Evolutionary conservation across 2,113 vertebrate species (phyloP).

Genomic region (Austrofundulus limnaeus): DNA sequence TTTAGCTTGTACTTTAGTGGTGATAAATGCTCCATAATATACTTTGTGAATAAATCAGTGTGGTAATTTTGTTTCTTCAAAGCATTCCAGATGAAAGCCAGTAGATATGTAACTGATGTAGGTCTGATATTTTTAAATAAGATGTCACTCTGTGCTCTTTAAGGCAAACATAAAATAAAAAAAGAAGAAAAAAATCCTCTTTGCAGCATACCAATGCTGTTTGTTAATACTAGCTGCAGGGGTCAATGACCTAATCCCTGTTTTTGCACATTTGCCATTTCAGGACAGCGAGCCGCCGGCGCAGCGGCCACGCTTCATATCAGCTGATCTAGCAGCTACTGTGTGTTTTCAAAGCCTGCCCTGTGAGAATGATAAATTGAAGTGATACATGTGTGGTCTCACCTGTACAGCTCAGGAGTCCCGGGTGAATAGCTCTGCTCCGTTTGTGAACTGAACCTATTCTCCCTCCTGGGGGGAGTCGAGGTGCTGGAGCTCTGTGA

Average conservation of each 20-base stretch:
- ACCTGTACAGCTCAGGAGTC: constrained; percentile 63
- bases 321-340: constrained; percentile 53
- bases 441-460: constrained; percentile 52
- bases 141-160: constrained; percentile 4
- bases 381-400: constrained; percentile 72
- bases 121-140: constrained; percentile 3
- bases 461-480: constrained; percentile 49
- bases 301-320: constrained; percentile 50
- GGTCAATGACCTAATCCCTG: constrained; percentile 46
- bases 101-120: background rate
- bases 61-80: constrained; percentile 1
- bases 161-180: constrained; percentile 4
- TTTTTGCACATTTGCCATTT: constrained; percentile 40
- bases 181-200: constrained; percentile 1
- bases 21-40: background rate
- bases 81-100: constrained; percentile 2
- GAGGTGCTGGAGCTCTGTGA: constrained; percentile 39
- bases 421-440: constrained; percentile 60
- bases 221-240: constrained; percentile 34
- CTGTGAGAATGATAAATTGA: constrained; percentile 76
- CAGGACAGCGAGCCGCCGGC: constrained; percentile 34
- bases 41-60: background rate
- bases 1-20: background rate
- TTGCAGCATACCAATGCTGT: constrained; percentile 6
- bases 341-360: constrained; percentile 65